Evolutionary conservation across 2,888 invertebrate species (phyloP).

Genomic region (Escarpia spicata): DNA sequence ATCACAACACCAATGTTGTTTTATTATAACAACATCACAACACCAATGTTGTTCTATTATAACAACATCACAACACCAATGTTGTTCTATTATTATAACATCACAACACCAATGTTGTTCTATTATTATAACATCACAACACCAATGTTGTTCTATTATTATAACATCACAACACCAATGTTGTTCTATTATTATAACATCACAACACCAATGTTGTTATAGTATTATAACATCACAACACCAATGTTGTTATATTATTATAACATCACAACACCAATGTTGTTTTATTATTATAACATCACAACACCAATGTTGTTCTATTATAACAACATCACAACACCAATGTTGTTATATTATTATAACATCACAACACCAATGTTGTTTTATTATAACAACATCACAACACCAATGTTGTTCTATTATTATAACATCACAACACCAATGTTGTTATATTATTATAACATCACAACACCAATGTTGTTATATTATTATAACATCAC

Average conservation of each 20-base stretch:
- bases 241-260: not conserved
- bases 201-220: not conserved
- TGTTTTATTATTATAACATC: not conserved
- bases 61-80: slow-evolving; percentile 17
- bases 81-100: not conserved
- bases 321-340: not conserved
- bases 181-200: not conserved
- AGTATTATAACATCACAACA: not conserved
- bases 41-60: not conserved
- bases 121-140: slow-evolving; percentile 17
- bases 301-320: slow-evolving; percentile 7
- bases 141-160: not conserved
- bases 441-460: not conserved
- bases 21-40: slow-evolving; percentile 10
- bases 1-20: no score
- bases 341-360: no score
- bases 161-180: not conserved
- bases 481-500: not conserved
- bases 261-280: not conserved
- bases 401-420: no score
- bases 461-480: not conserved
- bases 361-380: no score
- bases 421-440: not conserved
- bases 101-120: not conserved
- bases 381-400: no score